Percentiles rank a stretch among this genome's conserved stretches.
Conservation (phyloP, 2,888 invertebrate species). For the Caenorhabditis auriculariae region DNA sequence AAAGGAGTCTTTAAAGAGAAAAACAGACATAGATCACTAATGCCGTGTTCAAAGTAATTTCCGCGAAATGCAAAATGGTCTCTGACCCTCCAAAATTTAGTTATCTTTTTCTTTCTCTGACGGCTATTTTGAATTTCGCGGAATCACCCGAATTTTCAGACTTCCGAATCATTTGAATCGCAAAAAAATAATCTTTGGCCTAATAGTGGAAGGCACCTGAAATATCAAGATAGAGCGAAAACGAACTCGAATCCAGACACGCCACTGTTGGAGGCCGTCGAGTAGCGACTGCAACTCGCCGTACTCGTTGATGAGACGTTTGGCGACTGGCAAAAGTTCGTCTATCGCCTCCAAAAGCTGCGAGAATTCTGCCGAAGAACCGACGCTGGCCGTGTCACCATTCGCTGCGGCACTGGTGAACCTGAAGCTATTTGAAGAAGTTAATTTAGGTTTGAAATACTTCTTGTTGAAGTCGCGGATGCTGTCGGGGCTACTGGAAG, state of each 20-base stretch:
- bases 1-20: not conserved
- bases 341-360: conserved; percentile 43
- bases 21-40: too few relatives aligned
- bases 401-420: conserved; percentile 6
- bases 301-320: conserved; percentile 34
- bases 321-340: conserved; percentile 31
- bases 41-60: too few relatives aligned
- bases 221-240: not conserved
- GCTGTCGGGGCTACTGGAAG: conserved; percentile 13
- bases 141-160: too few relatives aligned
- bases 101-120: too few relatives aligned
- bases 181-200: not conserved
- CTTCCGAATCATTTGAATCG: not conserved
- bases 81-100: too few relatives aligned
- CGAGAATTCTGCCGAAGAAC: conserved; percentile 7
- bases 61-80: too few relatives aligned
- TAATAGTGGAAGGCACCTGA: not conserved
- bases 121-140: too few relatives aligned
- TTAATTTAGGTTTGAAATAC: too few relatives aligned
- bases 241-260: conserved; percentile 37
- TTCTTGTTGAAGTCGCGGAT: conserved; percentile 20
- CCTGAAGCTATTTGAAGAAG: too few relatives aligned
- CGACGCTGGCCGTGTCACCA: not conserved
- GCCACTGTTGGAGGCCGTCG: conserved; percentile 53
- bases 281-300: conserved; percentile 49